A percentile compares a stretch with the other conserved stretches of the same genome.
Conservation (phyloP, 2,888 invertebrate genomes). For the Tuberolachnus salignus region DNA sequence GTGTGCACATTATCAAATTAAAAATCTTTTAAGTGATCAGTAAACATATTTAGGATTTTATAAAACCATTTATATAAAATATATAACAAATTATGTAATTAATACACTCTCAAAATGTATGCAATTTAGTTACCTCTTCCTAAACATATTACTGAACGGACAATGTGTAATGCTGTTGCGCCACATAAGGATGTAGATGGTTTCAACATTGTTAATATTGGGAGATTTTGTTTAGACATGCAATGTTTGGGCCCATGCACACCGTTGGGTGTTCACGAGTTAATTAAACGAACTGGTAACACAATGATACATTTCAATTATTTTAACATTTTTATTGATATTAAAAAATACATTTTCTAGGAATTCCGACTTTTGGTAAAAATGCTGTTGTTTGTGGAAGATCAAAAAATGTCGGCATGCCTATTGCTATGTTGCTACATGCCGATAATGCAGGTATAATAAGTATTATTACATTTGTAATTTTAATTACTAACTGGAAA, state of each 20-base stretch:
- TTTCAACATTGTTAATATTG: conserved; percentile 83
- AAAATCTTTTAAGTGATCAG: no score
- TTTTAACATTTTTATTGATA: background rate
- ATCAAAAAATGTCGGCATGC: conserved; percentile 91
- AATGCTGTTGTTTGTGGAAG: conserved; percentile 88
- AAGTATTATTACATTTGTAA: background rate
- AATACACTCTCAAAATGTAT: background rate
- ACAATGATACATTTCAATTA: background rate
- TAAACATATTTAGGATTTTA: no score
- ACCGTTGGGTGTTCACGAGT: conserved; percentile 75
- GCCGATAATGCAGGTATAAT: conserved; percentile 67
- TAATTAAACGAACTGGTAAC: conserved; percentile 69
- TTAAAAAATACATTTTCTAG: conserved; percentile 61
- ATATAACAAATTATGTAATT: conserved; percentile 12
- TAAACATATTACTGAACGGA: conserved; percentile 74
- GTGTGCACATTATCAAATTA: no score
- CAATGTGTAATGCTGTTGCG: conserved; percentile 78
- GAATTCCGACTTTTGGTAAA: conserved; percentile 82
- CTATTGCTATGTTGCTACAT: conserved; percentile 83
- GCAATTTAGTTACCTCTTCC: conserved; percentile 75
- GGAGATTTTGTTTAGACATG: conserved; percentile 76
- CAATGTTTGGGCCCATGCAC: conserved; percentile 80
- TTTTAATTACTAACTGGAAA: no score
- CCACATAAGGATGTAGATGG: conserved; percentile 91
- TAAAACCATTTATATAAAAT: background rate